Conservation (phyloP, 2,888 invertebrate species). For the Ophonus ardosiacus region DNA sequence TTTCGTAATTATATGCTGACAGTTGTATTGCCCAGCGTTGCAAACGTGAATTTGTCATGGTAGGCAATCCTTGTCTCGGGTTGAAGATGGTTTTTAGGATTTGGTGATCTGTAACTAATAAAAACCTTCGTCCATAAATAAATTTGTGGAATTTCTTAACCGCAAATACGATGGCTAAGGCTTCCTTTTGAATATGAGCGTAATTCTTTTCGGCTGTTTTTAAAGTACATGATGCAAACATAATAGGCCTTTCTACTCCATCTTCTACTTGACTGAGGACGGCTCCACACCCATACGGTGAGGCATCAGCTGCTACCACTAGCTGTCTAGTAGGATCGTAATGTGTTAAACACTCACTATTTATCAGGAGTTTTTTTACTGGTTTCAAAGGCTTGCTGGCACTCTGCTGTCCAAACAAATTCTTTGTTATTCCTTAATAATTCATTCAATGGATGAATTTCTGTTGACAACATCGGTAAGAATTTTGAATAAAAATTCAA, state of each 20-base stretch:
- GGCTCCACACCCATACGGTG: conserved; percentile 19
- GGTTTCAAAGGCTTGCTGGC: conserved; percentile 17
- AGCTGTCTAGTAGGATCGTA: no score
- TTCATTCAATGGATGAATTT: not conserved
- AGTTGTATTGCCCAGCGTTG: conserved; percentile 11
- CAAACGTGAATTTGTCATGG: not conserved
- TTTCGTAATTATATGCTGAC: conserved; percentile 12
- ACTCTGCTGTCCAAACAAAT: not conserved
- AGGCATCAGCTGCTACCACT: conserved; percentile 8
- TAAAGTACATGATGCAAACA: conserved; percentile 55
- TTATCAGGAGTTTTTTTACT: not conserved
- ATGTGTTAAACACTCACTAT: no score
- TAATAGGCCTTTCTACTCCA: conserved; percentile 23
- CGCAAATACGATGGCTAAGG: conserved; percentile 48
- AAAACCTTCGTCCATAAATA: conserved; percentile 46
- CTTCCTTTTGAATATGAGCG: conserved; percentile 61
- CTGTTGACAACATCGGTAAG: not conserved
- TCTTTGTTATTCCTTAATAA: not conserved
- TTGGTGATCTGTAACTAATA: conserved; percentile 56
- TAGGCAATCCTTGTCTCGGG: conserved; percentile 24
- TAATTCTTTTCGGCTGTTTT: conserved; percentile 48
- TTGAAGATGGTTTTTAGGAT: conserved; percentile 44
- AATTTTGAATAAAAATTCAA: conserved; percentile 42
- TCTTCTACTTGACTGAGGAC: conserved; percentile 42
- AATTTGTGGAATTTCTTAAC: conserved; percentile 60